Conservation (phyloP, 2,113 vertebrate species). For the Redunca redunca region DNA sequence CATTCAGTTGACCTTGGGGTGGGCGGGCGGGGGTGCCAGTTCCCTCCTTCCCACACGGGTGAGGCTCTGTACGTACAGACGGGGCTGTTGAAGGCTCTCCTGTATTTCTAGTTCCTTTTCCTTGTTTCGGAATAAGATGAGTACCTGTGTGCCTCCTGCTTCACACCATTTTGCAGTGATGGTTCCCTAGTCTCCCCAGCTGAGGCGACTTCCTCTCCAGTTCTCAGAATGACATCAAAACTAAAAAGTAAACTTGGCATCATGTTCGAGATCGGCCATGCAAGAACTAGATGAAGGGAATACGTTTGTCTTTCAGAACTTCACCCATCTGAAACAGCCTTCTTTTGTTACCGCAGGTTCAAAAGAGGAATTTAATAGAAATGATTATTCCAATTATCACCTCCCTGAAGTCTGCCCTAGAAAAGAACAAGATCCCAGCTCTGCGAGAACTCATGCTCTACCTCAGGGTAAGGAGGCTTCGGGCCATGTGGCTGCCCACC, state of each 20-base stretch:
- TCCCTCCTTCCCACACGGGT: background rate
- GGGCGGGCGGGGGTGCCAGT: background rate
- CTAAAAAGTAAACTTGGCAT: background rate
- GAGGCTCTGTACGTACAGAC: background rate
- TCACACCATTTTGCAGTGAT: background rate
- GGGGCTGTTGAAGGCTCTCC: too few species aligned
- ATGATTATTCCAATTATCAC: constrained; percentile 93
- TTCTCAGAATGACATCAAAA: background rate
- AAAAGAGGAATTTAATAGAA: constrained; percentile 94
- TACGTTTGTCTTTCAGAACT: background rate
- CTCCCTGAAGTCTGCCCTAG: constrained; percentile 89
- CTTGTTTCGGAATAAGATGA: background rate
- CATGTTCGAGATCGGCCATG: rapidly evolving
- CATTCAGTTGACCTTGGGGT: background rate
- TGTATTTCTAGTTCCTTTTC: background rate
- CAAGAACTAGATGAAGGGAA: background rate
- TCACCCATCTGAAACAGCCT: background rate
- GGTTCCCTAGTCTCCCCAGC: background rate
- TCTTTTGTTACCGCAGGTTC: constrained; percentile 82
- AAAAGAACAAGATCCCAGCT: constrained; percentile 89
- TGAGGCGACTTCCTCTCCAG: background rate
- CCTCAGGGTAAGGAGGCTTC: constrained; percentile 84
- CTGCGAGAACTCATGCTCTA: constrained; percentile 93
- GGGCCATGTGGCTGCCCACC: background rate
- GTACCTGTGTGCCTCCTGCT: background rate